Conservation (phyloP, 2,797 vertebrate genomes). For the Propithecus perrieri region DNA sequence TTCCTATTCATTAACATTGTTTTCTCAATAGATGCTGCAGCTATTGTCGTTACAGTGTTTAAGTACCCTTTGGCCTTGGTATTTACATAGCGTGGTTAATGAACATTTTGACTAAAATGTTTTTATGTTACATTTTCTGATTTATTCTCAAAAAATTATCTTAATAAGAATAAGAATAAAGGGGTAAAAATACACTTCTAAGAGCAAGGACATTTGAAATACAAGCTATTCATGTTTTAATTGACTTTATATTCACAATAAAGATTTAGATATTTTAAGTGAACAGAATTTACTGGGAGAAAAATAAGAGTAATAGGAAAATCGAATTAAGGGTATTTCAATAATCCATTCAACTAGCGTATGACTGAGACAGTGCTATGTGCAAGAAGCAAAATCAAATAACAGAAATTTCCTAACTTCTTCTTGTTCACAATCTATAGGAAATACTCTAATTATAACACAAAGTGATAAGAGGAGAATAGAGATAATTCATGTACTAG, state of each 20-base stretch:
- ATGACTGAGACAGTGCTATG: not conserved
- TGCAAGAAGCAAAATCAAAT: not conserved
- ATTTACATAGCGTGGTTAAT: not conserved
- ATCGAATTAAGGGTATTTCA: not conserved
- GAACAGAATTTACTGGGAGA: not conserved
- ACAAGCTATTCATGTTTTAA: not conserved
- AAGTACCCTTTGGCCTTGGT: not conserved
- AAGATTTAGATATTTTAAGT: not conserved
- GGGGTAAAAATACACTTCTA: not conserved
- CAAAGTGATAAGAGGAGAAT: not conserved
- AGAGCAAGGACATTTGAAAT: not conserved
- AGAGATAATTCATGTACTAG: not conserved
- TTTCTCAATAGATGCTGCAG: constrained; percentile 30
- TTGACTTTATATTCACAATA: not conserved
- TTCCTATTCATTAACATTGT: constrained; percentile 19
- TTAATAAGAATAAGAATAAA: constrained; percentile 21
- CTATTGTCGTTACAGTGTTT: not conserved
- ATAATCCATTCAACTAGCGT: not conserved
- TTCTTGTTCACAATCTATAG: not conserved
- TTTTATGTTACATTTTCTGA: constrained; percentile 3
- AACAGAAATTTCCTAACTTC: constrained; percentile 1
- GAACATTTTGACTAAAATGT: constrained; percentile 9
- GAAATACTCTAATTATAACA: not conserved
- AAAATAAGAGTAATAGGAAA: not conserved
- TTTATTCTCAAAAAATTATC: constrained; percentile 9